Conservation (phyloP, 2,888 invertebrate species). For the Synergus gifuensis region DNA sequence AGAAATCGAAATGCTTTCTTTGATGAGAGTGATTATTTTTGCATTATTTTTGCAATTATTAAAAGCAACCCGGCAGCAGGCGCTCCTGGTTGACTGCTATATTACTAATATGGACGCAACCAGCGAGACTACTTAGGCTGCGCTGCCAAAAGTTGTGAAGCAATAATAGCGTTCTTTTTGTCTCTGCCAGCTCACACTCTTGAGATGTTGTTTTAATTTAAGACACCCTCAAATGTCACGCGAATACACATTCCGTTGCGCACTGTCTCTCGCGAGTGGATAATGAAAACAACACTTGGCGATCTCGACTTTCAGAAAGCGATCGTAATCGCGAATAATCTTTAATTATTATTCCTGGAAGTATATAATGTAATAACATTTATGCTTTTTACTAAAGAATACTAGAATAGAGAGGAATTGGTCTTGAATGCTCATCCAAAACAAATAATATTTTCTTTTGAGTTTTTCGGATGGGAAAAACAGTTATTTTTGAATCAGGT, state of each 20-base stretch:
- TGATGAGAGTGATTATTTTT: no score
- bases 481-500: no score
- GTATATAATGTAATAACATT: no score
- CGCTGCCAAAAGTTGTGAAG: constrained; percentile 67
- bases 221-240: constrained; percentile 76
- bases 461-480: no score
- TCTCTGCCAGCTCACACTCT: constrained; percentile 62
- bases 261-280: constrained; percentile 55
- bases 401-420: no score
- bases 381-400: no score
- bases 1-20: no score
- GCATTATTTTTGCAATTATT: no score
- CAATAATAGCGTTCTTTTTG: constrained; percentile 67
- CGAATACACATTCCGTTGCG: constrained; percentile 71
- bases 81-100: constrained; percentile 32
- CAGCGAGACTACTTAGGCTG: constrained; percentile 46
- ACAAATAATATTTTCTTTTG: no score
- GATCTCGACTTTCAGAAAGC: background rate
- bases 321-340: background rate
- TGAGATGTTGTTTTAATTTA: constrained; percentile 71
- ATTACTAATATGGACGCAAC: constrained; percentile 30
- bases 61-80: background rate
- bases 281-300: constrained; percentile 59
- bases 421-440: no score
- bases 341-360: background rate